Conservation (phyloP, 2,888 invertebrate species). For the Dryobotodes eremita region DNA sequence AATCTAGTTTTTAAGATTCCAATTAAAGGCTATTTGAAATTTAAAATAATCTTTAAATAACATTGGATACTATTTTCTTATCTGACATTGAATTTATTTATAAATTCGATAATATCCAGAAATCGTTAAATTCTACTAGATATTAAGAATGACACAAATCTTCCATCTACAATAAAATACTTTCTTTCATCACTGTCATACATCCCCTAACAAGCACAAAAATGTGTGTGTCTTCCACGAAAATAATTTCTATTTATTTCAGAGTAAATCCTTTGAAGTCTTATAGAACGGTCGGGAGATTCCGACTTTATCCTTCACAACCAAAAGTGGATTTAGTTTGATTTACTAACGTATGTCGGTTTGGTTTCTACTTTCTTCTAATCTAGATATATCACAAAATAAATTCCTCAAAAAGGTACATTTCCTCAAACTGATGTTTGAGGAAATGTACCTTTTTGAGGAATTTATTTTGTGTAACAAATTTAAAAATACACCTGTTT, state of each 20-base stretch:
- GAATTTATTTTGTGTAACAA: not conserved
- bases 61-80: not conserved
- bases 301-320: conserved; percentile 73
- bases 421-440: too few species aligned
- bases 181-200: conserved; percentile 25
- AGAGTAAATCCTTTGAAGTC: conserved; percentile 74
- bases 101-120: not conserved
- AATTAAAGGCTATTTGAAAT: not conserved
- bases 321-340: conserved; percentile 76
- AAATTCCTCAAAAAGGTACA: too few species aligned
- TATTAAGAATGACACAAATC: conserved; percentile 2
- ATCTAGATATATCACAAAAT: conserved; percentile 50
- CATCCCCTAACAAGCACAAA: conserved; percentile 37
- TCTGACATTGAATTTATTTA: not conserved
- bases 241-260: conserved; percentile 75
- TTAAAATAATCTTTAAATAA: not conserved
- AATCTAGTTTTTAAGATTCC: not conserved
- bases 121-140: not conserved
- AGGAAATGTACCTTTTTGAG: conserved; percentile 6
- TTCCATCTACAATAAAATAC: not conserved
- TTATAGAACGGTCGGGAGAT: conserved; percentile 72
- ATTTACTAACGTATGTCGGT: conserved; percentile 74
- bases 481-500: not conserved
- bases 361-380: conserved; percentile 59
- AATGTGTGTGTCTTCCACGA: conserved; percentile 39